Evolutionary conservation across 1,140 invertebrate species (phyloP).

Genomic region (Bradysia coprophila): DNA sequence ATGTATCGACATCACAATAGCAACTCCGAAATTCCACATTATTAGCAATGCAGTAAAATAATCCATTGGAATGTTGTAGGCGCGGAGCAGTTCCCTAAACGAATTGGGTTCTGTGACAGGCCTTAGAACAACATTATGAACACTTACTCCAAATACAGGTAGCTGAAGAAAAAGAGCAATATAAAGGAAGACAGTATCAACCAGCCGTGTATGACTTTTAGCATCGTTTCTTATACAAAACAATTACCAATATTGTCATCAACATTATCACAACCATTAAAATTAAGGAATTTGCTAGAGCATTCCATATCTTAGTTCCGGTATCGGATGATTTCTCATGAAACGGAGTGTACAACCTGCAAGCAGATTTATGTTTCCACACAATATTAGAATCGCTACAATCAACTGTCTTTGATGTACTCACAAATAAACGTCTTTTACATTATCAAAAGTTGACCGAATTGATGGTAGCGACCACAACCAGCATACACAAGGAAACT

Average conservation of each 20-base stretch:
- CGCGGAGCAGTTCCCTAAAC: constrained; percentile 72
- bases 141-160: constrained; percentile 84
- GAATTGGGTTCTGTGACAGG: constrained; percentile 5
- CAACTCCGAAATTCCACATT: constrained; percentile 97
- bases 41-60: constrained; percentile 71
- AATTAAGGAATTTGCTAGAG: constrained; percentile 88
- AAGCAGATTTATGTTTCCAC: constrained; percentile 11
- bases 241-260: constrained; percentile 88
- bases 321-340: constrained; percentile 80
- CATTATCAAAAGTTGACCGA: constrained; percentile 85
- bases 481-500: constrained; percentile 91
- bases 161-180: constrained; percentile 87
- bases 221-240: constrained; percentile 89
- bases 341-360: constrained; percentile 91
- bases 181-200: constrained; percentile 88
- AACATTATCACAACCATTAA: constrained; percentile 80
- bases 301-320: constrained; percentile 87
- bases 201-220: constrained; percentile 95
- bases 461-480: constrained; percentile 90
- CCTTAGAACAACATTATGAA: constrained; percentile 2
- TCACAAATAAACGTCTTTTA: constrained; percentile 87
- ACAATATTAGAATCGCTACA: neutral
- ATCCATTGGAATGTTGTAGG: constrained; percentile 94
- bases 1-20: constrained; percentile 96
- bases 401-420: constrained; percentile 17